phyloP scores from a whole-genome alignment of 2,888 invertebrate genomes.

The Macrosoma leucophasiata region DNA sequence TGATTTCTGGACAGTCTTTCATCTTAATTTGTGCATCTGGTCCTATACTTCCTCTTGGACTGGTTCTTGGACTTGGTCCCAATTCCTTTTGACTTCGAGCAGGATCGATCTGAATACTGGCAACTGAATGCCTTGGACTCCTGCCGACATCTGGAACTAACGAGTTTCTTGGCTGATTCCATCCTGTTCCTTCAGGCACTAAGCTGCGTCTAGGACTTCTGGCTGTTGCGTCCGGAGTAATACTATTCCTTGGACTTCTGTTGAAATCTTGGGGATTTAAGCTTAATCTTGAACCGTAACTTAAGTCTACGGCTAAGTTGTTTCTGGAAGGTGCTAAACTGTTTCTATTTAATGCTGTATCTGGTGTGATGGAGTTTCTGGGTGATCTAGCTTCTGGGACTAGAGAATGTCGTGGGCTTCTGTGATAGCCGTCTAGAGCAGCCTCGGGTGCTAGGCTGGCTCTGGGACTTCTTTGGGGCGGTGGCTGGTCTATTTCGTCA shows the following conservation, averaged over 20 bases:
- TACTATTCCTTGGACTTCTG: slow-evolving; percentile 64
- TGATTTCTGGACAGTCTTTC: slow-evolving; percentile 62
- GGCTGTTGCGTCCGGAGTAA: slow-evolving; percentile 63
- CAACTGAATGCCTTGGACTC: slow-evolving; percentile 77
- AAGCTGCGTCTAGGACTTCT: slow-evolving; percentile 78
- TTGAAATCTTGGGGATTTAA: slow-evolving; percentile 75
- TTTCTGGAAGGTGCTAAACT: slow-evolving; percentile 76
- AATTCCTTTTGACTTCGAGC: slow-evolving; percentile 63
- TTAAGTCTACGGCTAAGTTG: slow-evolving; percentile 75
- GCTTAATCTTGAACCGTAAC: slow-evolving; percentile 74
- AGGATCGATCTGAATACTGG: slow-evolving; percentile 64
- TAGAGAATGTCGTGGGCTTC: slow-evolving; percentile 74
- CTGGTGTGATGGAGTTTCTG: slow-evolving; percentile 79
- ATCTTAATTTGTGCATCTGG: slow-evolving; percentile 57
- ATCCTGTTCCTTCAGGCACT: slow-evolving; percentile 71
- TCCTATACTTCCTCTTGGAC: slow-evolving; percentile 76
- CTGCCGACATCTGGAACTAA: slow-evolving; percentile 74
- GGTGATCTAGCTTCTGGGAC: slow-evolving; percentile 75
- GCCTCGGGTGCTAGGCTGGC: slow-evolving; percentile 77
- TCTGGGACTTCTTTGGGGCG: slow-evolving; percentile 67
- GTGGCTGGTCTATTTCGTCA: slow-evolving; percentile 65
- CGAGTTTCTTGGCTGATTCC: slow-evolving; percentile 77
- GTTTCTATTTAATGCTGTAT: slow-evolving; percentile 71
- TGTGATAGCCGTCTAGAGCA: slow-evolving; percentile 66
- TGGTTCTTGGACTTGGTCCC: slow-evolving; percentile 70